Evolutionary conservation across 2,797 vertebrate species (phyloP).

Genomic region (Poeciliopsis paucimaculata): DNA sequence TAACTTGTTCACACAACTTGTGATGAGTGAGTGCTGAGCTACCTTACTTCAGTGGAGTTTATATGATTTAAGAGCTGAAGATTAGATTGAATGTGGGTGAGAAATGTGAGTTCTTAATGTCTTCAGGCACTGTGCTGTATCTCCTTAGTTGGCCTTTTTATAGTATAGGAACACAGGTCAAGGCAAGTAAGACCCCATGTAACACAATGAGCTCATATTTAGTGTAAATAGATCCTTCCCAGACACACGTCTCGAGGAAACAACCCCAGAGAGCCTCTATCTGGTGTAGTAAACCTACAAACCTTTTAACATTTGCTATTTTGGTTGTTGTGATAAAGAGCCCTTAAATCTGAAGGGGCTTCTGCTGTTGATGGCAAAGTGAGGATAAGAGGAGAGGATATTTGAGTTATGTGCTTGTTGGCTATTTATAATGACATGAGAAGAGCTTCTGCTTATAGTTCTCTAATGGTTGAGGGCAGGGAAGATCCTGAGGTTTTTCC

Average conservation of each 20-base stretch:
- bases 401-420: slow-evolving; percentile 68
- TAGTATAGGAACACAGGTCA: slow-evolving; percentile 28
- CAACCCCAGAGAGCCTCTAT: slow-evolving; percentile 8
- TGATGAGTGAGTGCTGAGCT: slow-evolving; percentile 22
- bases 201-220: slow-evolving; percentile 41
- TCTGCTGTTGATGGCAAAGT: slow-evolving; percentile 45
- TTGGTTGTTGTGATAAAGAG: slow-evolving; percentile 27
- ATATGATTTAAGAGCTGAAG: background rate
- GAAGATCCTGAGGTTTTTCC: slow-evolving; percentile 48
- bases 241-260: slow-evolving; percentile 30
- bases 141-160: slow-evolving; percentile 26
- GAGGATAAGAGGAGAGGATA: slow-evolving; percentile 51
- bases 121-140: slow-evolving; percentile 22
- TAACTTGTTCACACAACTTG: slow-evolving; percentile 25
- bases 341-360: slow-evolving; percentile 24
- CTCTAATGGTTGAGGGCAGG: slow-evolving; percentile 57
- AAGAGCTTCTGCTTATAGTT: slow-evolving; percentile 69
- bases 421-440: slow-evolving; percentile 76
- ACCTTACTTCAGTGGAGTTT: slow-evolving; percentile 11
- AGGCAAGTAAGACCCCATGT: slow-evolving; percentile 35
- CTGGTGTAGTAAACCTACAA: slow-evolving; percentile 10
- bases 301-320: slow-evolving; percentile 10
- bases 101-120: background rate
- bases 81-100: background rate
- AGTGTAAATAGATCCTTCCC: slow-evolving; percentile 45